Percentiles rank a stretch among this genome's conserved stretches.
Evolutionary conservation across 2,797 vertebrate genomes (phyloP).

Genomic region (Falco concolor): DNA sequence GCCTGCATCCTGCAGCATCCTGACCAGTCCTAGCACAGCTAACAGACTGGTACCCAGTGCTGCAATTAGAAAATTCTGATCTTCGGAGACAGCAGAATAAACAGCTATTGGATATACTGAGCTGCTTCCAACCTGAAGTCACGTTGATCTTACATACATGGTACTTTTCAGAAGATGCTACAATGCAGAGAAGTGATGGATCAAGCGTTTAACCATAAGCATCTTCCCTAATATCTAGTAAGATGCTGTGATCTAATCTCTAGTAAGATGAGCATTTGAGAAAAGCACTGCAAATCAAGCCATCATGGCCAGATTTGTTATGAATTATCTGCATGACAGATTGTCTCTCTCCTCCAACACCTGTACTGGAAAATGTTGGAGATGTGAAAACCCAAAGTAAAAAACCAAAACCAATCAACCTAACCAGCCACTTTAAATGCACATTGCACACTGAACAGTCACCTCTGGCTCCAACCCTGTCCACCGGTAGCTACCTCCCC

Average conservation of each 20-base stretch:
- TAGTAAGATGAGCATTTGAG: too few species aligned
- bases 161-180: neutral
- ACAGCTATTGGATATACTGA: fast-evolving
- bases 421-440: too few species aligned
- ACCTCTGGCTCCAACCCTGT: neutral
- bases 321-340: neutral
- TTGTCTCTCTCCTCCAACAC: neutral
- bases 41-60: fast-evolving
- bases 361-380: neutral
- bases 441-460: neutral
- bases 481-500: neutral
- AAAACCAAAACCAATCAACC: neutral
- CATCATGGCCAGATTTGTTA: fast-evolving
- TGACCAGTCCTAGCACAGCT: neutral
- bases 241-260: neutral
- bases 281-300: neutral
- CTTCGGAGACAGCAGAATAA: neutral
- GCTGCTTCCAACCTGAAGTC: neutral
- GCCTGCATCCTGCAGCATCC: fast-evolving
- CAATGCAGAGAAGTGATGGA: neutral
- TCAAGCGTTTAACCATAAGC: neutral
- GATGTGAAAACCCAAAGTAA: neutral
- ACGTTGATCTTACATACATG: fast-evolving
- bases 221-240: fast-evolving
- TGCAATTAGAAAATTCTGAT: fast-evolving